Evolutionary conservation across 2,113 vertebrate species (phyloP), one percentile per base, ranked within the genome.

Genomic region (Solea senegalensis): DNA sequence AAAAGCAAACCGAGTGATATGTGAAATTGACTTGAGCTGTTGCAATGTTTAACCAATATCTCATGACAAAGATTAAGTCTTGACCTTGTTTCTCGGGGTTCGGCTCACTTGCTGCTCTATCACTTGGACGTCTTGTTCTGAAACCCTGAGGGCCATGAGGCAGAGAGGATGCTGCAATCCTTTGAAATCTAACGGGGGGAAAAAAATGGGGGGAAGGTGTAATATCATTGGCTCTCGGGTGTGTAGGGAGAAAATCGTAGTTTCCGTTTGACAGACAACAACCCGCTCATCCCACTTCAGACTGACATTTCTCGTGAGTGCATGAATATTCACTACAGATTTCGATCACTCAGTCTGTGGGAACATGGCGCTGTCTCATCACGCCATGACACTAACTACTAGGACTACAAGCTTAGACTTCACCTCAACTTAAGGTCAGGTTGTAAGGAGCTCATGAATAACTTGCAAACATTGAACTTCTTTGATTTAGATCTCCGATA

Each of bases 91-190:
- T 81, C 70, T 12, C 48, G 15, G 46, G 69, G 82, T 81, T 78
- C 70, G 64, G 68, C 61, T 67, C 72, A 16, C 41, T 56, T 40
- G 43, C 60, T 56, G 54, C 73, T 80, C 52, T 65, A 44, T 80
- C 71, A 78, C 79, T 71, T 46, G 68, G 69, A 82, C 50, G 72
- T 81, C 74, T 87, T 75, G 61, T 74, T 86, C 73, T 72, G 66
- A 40, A 43, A 44, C 45, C 81, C 76, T 0, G 8, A 70, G 74
- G 69, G 64, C 69, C 68, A n/a, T 2, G 49, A 27, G 49, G 74
- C 72, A 46, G 60, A 69, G 69, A 14, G 66, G 84, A 91, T 90
- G 89, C 83, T 88, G 88, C 86, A 89, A 87, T 80, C 75, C 79
- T 82, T 84, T 90, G 88, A 91, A 91, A 91, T 87, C 70, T 59